These are phyloP conservation scores for Cassiopea andromeda DNA, from an alignment of 30 jellyfish, hydroid and myxozoan genomes.

Conservation along the genomic window DNA sequence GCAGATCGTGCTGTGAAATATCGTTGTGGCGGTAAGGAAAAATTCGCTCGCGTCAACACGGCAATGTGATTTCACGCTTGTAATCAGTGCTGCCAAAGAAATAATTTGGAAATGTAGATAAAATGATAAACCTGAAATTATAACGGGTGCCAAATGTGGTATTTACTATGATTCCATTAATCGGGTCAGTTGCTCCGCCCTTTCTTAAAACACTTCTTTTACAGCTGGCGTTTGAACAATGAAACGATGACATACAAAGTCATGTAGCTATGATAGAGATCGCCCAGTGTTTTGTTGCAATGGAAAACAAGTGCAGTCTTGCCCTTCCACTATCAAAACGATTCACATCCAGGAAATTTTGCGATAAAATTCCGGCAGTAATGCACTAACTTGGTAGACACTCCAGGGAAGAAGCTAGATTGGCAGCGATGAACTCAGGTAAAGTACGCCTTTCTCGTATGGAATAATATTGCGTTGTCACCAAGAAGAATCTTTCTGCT, in stretches of 20 bases:
- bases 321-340: background rate
- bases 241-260: background rate
- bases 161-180: background rate
- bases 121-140: background rate
- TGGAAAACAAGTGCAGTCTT: constrained; percentile 5
- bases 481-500: background rate
- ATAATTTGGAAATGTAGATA: background rate
- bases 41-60: background rate
- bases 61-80: background rate
- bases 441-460: background rate
- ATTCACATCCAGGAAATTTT: background rate
- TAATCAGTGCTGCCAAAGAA: background rate
- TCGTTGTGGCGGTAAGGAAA: background rate
- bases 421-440: background rate
- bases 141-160: constrained; percentile 12
- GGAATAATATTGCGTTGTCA: background rate
- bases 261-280: background rate
- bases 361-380: constrained; percentile 5
- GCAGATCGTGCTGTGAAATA: background rate
- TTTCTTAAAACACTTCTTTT: background rate
- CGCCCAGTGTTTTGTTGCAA: background rate
- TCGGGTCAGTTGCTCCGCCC: constrained; percentile 16
- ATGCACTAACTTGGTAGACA: background rate
- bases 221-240: constrained; percentile 5
- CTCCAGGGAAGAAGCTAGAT: background rate